Evolutionary conservation across 53 echinoderm and acorn worm genomes (phyloP).

Genomic region (Holothuria scabra): DNA sequence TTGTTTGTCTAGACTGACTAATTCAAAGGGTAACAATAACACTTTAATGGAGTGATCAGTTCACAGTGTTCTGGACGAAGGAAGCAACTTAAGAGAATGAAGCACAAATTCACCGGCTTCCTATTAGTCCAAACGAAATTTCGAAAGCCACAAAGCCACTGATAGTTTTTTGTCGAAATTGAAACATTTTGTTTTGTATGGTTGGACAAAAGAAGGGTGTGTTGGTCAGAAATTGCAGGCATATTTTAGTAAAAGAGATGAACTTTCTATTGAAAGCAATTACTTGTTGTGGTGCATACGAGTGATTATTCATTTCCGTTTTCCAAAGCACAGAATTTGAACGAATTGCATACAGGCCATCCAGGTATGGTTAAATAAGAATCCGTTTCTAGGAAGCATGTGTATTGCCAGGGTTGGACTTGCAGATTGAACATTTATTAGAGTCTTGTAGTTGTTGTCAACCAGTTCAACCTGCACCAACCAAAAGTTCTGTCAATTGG

Average conservation of each 20-base stretch:
- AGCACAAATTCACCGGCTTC: too few species aligned
- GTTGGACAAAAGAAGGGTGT: constrained; percentile 26
- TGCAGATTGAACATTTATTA: constrained; percentile 31
- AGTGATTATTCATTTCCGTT: neutral
- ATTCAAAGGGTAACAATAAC: too few species aligned
- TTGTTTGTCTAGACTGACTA: too few species aligned
- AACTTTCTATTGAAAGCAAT: constrained; percentile 16
- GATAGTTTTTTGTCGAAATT: constrained; percentile 9
- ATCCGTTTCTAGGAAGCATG: constrained; percentile 21
- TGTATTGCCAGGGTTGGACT: constrained; percentile 47
- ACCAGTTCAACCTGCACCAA: constrained; percentile 3
- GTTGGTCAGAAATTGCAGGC: constrained; percentile 7
- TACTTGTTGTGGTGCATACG: neutral
- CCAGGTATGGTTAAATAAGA: constrained; percentile 42
- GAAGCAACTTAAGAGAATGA: neutral
- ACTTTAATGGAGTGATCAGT: neutral
- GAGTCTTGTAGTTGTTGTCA: constrained; percentile 19
- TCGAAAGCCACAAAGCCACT: neutral
- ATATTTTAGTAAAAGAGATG: constrained; percentile 22
- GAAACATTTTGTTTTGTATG: constrained; percentile 26
- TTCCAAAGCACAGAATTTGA: constrained; percentile 3
- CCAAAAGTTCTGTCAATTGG: constrained; percentile 29
- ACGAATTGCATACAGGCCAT: too few species aligned
- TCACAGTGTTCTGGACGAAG: neutral
- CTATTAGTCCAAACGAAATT: too few species aligned